Base-by-base conservation (phyloP, 2,113 vertebrate genomes). In the Nothoprocta perdicaria region DNA sequence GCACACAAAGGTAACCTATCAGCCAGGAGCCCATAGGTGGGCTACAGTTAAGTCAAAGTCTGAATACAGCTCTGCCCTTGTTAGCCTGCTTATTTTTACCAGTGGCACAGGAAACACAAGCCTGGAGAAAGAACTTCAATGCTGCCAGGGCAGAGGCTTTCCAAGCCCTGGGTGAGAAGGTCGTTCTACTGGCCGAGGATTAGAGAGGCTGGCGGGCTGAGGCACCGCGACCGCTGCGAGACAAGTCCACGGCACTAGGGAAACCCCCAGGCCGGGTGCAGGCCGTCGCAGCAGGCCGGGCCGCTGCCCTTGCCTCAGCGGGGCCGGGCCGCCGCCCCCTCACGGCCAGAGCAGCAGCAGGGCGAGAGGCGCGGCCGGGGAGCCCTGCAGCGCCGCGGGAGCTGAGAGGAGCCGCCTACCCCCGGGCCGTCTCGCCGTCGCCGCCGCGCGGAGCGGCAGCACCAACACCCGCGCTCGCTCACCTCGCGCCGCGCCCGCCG, bases 11-110 rank as follows among this genome's bases (percentile, higher is more conserved):
- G 19, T 1, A 63, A 61, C 8, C 1, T 11, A 41, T 3, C 46
- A 33, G 11, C 2, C 35, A 52, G 3, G 23, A 72, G 52, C 8
- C 33, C 8, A 2, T 3, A 17, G 23, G 26, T 0, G 0, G 80
- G 5, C 9, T 5, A 55, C 21, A 12, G 27, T 1, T 68, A 80
- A 7, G 31, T 14, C 45, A 73, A 12, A 46, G 6, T 1, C 0
- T 1, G 1, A 4, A 23, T 3, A 15, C 1, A 12, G 31, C 12
- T 31, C 3, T 6, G 19, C 5, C 4, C 2, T 4, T 62, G 15
- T 26, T 18, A 53, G 7, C 33, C 0, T 24, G 50, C 7, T 75
- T 19, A 46, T 52, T 90, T 88, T 41, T 0, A 48, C 29, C 24
- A 1, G 1, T 12, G 60, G 24, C 33, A 46, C 1, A 1, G 9